A percentile compares a stretch with the other conserved stretches of the same genome.
phyloP scores from a whole-genome alignment of 2,888 invertebrate species.

The Bimastos eiseni region DNA sequence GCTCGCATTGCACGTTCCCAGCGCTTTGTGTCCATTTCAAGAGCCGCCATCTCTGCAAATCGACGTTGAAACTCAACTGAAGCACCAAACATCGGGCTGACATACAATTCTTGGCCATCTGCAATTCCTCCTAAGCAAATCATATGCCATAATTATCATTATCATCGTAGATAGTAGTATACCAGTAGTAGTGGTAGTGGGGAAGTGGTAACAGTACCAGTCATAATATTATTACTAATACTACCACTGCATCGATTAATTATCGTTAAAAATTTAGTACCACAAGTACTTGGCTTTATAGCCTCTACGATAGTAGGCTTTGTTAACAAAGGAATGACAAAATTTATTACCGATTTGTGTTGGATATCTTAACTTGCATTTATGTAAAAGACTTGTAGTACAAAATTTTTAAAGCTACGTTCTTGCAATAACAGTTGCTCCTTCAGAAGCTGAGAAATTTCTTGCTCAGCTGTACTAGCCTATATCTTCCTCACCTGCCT shows the following conservation, averaged over 20 bases:
- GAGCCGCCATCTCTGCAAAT: slow-evolving; percentile 55
- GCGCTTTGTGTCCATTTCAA: slow-evolving; percentile 58
- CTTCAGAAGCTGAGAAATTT: not conserved
- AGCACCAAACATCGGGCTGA: slow-evolving; percentile 55
- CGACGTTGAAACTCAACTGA: slow-evolving; percentile 56
- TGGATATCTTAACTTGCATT: no score
- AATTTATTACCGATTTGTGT: no score
- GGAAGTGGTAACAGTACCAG: no score
- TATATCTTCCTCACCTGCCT: no score
- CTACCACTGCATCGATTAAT: no score
- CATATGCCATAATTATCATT: not conserved
- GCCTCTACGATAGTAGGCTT: no score
- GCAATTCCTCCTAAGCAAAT: not conserved
- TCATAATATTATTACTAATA: no score
- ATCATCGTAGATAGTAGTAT: not conserved
- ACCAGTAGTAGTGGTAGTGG: not conserved
- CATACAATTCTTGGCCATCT: slow-evolving; percentile 45
- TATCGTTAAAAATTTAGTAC: no score
- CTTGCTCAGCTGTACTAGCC: not conserved
- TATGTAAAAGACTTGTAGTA: no score
- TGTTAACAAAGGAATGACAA: no score
- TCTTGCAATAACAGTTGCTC: not conserved
- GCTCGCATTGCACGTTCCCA: slow-evolving; percentile 49
- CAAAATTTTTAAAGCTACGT: not conserved
- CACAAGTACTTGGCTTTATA: no score